Evolutionary conservation across 2,797 vertebrate genomes (phyloP).

Genomic region (Pteropus rufus): DNA sequence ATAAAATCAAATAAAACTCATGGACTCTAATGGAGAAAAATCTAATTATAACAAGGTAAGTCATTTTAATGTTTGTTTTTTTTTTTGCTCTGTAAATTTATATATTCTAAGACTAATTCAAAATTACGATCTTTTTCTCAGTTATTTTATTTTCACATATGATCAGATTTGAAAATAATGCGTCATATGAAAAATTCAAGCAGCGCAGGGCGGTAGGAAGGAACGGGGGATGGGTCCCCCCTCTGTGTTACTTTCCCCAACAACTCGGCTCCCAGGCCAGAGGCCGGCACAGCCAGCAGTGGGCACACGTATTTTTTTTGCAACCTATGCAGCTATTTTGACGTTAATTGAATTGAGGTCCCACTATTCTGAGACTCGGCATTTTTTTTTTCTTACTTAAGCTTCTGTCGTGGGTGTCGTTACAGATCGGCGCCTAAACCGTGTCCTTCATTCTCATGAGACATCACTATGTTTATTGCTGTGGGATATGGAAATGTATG

Average conservation of each 20-base stretch:
- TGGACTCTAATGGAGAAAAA: background rate
- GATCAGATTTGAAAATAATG: background rate
- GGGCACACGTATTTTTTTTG: accelerated
- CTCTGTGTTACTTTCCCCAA: accelerated
- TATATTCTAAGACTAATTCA: background rate
- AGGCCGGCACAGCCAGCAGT: too few species aligned
- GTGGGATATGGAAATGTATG: background rate
- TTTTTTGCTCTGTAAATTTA: background rate
- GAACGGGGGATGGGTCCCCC: background rate
- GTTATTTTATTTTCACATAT: background rate
- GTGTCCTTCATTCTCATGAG: background rate
- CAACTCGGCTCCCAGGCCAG: accelerated
- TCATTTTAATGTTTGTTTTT: background rate
- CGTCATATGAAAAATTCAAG: background rate
- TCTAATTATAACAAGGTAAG: slow-evolving; percentile 38
- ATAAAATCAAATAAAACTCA: slow-evolving; percentile 70
- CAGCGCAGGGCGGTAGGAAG: background rate
- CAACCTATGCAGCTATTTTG: accelerated
- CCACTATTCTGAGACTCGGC: background rate
- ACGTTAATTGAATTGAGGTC: background rate
- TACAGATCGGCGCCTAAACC: background rate
- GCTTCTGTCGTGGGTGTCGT: background rate
- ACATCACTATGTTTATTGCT: background rate
- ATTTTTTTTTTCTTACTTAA: background rate
- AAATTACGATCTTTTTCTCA: background rate